These are phyloP conservation scores for Salvelinus fontinalis DNA, from an alignment of 2,113 vertebrate species.

Conservation along the genomic window DNA sequence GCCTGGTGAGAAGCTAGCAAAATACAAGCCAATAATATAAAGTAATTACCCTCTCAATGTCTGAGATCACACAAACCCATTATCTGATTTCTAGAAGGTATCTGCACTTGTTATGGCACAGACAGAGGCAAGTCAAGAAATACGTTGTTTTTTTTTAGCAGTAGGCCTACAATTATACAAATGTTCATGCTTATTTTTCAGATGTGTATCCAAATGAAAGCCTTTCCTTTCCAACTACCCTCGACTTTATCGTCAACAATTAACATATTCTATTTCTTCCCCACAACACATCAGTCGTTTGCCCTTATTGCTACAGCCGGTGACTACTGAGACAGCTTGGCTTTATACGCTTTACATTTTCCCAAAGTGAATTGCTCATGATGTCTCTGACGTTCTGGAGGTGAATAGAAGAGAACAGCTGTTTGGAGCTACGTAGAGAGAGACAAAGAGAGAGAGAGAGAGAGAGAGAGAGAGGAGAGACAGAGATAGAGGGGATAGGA, in stretches of 20 bases:
- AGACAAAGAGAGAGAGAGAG: no score
- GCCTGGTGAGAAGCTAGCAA: conserved; percentile 23
- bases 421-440: conserved; percentile 19
- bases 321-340: conserved; percentile 36
- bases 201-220: no score
- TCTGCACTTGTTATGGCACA: conserved; percentile 4
- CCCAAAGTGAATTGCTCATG: conserved; percentile 44
- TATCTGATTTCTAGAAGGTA: conserved; percentile 27
- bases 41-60: conserved; percentile 38
- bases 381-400: conserved; percentile 49
- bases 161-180: no score
- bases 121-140: no score
- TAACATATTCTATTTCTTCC: no score
- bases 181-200: no score
- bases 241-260: no score
- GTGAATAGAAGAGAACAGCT: conserved; percentile 55
- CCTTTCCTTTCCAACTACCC: no score
- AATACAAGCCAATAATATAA: conserved; percentile 35
- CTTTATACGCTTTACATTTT: conserved; percentile 42
- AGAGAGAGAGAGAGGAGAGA: no score
- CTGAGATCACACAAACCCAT: conserved; percentile 8
- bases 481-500: not conserved
- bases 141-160: no score
- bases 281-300: not conserved
- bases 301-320: conserved; percentile 21